Conservation (phyloP, 2,797 vertebrate species). For the Syngnathus rostellatus region DNA sequence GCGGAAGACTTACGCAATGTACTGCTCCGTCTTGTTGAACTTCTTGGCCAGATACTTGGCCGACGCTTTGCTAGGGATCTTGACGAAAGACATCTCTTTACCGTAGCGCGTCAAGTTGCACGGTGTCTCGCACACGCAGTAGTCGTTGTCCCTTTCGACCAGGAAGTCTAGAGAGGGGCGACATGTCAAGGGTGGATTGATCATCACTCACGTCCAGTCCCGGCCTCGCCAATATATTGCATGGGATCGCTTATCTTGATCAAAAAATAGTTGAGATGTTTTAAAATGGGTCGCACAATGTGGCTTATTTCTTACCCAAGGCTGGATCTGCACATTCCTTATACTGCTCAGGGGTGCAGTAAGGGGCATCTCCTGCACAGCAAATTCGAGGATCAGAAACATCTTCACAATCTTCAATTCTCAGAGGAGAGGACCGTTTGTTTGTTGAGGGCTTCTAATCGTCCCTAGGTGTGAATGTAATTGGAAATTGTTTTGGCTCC, state of each 20-base stretch:
- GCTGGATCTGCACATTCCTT: slow-evolving; percentile 97
- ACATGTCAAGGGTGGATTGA: slow-evolving; percentile 13
- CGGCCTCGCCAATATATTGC: no score
- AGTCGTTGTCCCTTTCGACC: slow-evolving; percentile 89
- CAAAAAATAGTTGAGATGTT: no score
- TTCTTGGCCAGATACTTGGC: slow-evolving; percentile 96
- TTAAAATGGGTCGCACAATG: no score
- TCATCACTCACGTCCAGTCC: not conserved
- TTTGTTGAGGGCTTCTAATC: not conserved
- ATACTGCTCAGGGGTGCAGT: slow-evolving; percentile 97
- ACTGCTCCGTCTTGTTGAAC: slow-evolving; percentile 95
- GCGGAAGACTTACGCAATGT: slow-evolving; percentile 78
- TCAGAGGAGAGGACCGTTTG: no score
- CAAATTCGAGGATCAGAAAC: slow-evolving; percentile 24
- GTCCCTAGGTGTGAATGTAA: not conserved
- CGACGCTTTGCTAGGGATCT: slow-evolving; percentile 94
- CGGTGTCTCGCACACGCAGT: slow-evolving; percentile 89
- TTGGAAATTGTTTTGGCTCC: not conserved
- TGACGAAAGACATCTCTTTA: slow-evolving; percentile 95
- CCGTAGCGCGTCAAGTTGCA: slow-evolving; percentile 90
- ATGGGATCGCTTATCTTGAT: no score
- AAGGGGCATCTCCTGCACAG: slow-evolving; percentile 86
- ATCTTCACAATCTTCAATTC: not conserved
- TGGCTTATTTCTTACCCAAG: slow-evolving; percentile 74
- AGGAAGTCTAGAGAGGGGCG: slow-evolving; percentile 76